phyloP scores from a whole-genome alignment of 2,797 vertebrate species.

The Smutsia temminckii region DNA sequence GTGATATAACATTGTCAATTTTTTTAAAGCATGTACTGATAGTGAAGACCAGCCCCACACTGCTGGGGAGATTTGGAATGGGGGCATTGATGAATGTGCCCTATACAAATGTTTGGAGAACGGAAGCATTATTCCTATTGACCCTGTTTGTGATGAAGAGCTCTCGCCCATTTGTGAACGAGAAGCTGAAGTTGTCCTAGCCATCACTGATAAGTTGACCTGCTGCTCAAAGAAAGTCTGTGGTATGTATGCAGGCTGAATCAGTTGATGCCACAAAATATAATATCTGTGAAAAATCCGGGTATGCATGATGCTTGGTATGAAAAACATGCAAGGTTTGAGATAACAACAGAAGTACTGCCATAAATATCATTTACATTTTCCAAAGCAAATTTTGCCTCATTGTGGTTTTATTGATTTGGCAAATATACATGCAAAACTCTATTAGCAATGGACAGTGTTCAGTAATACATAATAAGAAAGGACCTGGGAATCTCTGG shows the following conservation, averaged over 20 bases:
- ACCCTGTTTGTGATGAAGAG: conserved; percentile 91
- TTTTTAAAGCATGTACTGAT: conserved; percentile 92
- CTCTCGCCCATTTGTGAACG: conserved; percentile 89
- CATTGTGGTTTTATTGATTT: background rate
- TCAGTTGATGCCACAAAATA: background rate
- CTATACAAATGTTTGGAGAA: conserved; percentile 94
- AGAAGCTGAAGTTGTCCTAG: conserved; percentile 93
- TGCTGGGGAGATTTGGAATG: conserved; percentile 95
- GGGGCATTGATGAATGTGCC: conserved; percentile 91
- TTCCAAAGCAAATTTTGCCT: conserved; percentile 19
- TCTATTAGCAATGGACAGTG: background rate
- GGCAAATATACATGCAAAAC: background rate
- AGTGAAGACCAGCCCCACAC: conserved; percentile 90
- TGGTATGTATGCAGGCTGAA: conserved; percentile 84
- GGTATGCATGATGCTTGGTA: background rate
- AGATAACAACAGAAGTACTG: background rate
- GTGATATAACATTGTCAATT: background rate
- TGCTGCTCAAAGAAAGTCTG: conserved; percentile 96
- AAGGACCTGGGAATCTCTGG: background rate
- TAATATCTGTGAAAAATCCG: background rate
- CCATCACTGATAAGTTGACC: conserved; percentile 89
- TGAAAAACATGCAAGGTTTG: background rate
- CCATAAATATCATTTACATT: background rate
- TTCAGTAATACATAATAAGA: background rate
- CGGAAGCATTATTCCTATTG: conserved; percentile 91